Conservation (phyloP, 2,888 invertebrate genomes). For the Didymodactylos carnosus region DNA sequence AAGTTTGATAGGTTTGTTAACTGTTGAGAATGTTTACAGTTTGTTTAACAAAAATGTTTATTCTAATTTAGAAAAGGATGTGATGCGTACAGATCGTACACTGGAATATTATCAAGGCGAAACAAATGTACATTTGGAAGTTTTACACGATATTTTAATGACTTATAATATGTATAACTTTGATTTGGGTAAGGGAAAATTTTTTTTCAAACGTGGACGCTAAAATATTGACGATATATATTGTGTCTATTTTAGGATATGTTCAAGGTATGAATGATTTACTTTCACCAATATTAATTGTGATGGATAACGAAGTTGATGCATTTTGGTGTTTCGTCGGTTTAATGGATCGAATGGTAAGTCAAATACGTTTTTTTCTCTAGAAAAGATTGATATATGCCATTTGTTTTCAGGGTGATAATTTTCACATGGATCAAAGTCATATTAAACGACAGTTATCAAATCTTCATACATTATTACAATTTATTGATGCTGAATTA, state of each 20-base stretch:
- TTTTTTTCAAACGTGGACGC: background rate
- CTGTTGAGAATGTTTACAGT: too few species aligned
- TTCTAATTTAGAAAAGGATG: conserved; percentile 83
- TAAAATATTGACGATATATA: too few species aligned
- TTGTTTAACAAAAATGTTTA: too few species aligned
- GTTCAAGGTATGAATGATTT: conserved; percentile 94
- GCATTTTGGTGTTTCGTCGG: conserved; percentile 98
- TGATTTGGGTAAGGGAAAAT: conserved; percentile 67
- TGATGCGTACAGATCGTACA: conserved; percentile 75
- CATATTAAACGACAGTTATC: conserved; percentile 80
- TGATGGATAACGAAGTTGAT: conserved; percentile 77
- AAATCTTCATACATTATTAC: conserved; percentile 59
- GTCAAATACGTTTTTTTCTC: too few species aligned
- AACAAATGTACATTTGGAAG: conserved; percentile 62
- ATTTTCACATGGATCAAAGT: conserved; percentile 88
- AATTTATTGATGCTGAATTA: conserved; percentile 45
- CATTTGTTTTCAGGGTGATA: too few species aligned
- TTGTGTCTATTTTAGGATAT: conserved; percentile 30
- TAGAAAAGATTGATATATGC: too few species aligned
- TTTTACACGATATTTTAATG: conserved; percentile 76
- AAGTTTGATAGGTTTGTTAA: conserved; percentile 67
- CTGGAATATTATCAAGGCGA: conserved; percentile 79
- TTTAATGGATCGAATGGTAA: conserved; percentile 82
- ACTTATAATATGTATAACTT: conserved; percentile 98
- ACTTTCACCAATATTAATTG: conserved; percentile 60